A percentile compares a stretch with the other conserved stretches of the same genome.
Evolutionary conservation across 2,797 vertebrate species (phyloP).

Genomic region (Adrianichthys oophorus): DNA sequence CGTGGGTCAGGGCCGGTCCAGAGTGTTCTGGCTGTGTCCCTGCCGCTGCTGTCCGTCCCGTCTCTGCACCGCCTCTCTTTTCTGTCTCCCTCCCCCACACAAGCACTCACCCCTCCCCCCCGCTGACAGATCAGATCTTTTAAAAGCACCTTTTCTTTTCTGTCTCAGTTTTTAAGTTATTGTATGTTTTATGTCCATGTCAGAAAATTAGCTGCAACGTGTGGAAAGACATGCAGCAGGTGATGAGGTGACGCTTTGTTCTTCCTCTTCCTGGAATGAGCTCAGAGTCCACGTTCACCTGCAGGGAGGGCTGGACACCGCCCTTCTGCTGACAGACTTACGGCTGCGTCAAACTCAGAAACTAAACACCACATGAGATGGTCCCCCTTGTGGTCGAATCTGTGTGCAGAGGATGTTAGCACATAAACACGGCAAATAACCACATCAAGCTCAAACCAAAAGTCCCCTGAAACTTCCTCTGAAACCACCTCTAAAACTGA

Average conservation of each 20-base stretch:
- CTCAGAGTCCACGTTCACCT: slow-evolving; percentile 69
- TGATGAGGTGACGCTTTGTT: slow-evolving; percentile 63
- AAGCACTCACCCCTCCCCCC: slow-evolving; percentile 66
- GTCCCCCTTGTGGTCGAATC: too few relatives aligned
- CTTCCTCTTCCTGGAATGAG: slow-evolving; percentile 76
- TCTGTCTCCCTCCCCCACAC: slow-evolving; percentile 65
- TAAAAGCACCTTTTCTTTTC: slow-evolving; percentile 40
- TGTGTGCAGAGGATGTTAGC: too few relatives aligned
- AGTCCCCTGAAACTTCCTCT: too few relatives aligned
- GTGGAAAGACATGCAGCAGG: slow-evolving; percentile 26
- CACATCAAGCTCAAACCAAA: too few relatives aligned
- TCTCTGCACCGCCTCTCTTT: slow-evolving; percentile 59
- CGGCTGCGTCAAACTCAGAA: too few relatives aligned
- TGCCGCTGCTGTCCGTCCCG: neutral
- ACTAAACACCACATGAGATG: too few relatives aligned
- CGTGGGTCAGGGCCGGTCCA: slow-evolving; percentile 57
- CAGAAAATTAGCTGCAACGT: too few relatives aligned
- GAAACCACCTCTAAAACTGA: too few relatives aligned
- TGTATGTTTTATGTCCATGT: too few relatives aligned
- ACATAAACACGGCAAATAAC: too few relatives aligned
- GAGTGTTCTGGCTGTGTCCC: slow-evolving; percentile 40
- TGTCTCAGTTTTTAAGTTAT: too few relatives aligned
- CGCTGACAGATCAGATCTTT: slow-evolving; percentile 67
- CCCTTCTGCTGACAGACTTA: slow-evolving; percentile 14
- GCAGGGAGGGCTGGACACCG: slow-evolving; percentile 33